Evolutionary conservation across 2,888 invertebrate genomes (phyloP).

Genomic region (Cybosia mesomella): DNA sequence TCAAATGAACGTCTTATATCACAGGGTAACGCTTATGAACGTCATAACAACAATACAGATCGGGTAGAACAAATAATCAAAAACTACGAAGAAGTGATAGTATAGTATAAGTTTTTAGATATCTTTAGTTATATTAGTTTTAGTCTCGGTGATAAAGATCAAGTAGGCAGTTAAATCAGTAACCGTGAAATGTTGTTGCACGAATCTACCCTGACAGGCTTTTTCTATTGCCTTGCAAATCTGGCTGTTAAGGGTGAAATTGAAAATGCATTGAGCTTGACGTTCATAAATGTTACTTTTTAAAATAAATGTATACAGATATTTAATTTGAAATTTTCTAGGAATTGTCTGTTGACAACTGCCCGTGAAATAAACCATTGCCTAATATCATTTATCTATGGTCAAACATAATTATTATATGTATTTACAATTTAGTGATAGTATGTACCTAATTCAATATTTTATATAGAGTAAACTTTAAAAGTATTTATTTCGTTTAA

Average conservation of each 20-base stretch:
- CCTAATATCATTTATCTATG: conserved; percentile 45
- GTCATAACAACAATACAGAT: no score
- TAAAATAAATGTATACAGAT: neutral
- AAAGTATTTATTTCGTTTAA: no score
- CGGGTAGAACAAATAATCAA: no score
- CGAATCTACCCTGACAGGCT: neutral
- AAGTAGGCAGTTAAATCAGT: no score
- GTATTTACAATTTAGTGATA: conserved; percentile 48
- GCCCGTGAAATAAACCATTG: conserved; percentile 25
- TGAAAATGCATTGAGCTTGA: neutral
- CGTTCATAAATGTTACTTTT: neutral
- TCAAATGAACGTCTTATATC: no score
- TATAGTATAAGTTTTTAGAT: no score
- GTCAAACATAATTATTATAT: conserved; percentile 39
- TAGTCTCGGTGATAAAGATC: no score
- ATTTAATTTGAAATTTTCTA: neutral
- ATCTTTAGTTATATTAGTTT: no score
- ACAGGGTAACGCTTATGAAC: no score
- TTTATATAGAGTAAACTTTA: conserved; percentile 20
- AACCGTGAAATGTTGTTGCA: no score
- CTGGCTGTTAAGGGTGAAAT: no score
- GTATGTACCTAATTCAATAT: conserved; percentile 23
- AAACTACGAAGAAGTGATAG: no score
- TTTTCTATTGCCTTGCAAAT: neutral
- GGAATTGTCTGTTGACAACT: neutral